Evolutionary conservation across 2,113 vertebrate species (phyloP), one percentile per base, ranked within the genome.

Genomic region (Xyliphius kryptos): DNA sequence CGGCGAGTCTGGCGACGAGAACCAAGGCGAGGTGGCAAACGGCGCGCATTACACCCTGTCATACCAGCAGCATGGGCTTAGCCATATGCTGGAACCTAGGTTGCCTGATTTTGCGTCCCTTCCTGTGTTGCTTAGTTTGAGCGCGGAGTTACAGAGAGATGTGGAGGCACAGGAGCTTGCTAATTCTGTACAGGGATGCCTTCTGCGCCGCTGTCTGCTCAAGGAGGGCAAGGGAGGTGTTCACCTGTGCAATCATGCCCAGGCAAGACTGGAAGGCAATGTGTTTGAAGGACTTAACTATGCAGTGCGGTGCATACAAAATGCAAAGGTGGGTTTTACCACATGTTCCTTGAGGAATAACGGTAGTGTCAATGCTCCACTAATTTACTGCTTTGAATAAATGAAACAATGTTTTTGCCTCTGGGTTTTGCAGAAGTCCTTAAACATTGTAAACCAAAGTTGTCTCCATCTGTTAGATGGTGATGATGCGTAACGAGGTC

Each of bases 401-500:
- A n/a, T n/a, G n/a, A n/a, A n/a, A n/a, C n/a, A n/a, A n/a, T n/a
- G n/a, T n/a, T n/a, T n/a, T n/a, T n/a, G n/a, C n/a, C n/a, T n/a
- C n/a, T n/a, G n/a, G n/a, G n/a, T n/a, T n/a, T n/a, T n/a, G n/a
- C n/a, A n/a, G n/a, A n/a, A n/a, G n/a, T n/a, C n/a, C n/a, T n/a
- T n/a, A n/a, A n/a, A 2, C 10, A 1, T 14, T 5, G 40, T 41
- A 1, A 41, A 1, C 44, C 13, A 16, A 59, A 9, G 52, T 9
- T 68, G 26, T 71, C 17, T 66, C 40, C 75, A 32, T 59, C 63
- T 26, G 68, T 67, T 76, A 95, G 92, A 87, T 92, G 10, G 77
- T 91, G 58, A 85, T 95, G 90, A 80, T 95, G 69, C 87, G 87
- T 77, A 95, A 91, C 1, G 86, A 89, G 75, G 86, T 92, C 68